These are phyloP conservation scores for Crossaster papposus DNA, from an alignment of 53 echinoderm and acorn worm genomes.

Conservation along the genomic window DNA sequence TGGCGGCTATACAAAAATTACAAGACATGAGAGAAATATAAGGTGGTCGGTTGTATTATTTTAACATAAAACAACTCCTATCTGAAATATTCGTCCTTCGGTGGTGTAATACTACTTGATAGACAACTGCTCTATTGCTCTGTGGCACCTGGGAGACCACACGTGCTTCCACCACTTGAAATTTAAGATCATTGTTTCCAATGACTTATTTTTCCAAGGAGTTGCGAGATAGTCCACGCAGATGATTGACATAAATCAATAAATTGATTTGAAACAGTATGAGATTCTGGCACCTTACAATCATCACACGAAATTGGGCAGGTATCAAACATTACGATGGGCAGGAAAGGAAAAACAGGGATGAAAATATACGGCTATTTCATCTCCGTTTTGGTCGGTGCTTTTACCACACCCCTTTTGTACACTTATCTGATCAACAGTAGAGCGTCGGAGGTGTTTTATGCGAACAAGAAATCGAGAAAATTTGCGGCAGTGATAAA, in stretches of 20 bases:
- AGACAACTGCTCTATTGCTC: too few relatives aligned
- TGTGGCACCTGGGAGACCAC: neutral
- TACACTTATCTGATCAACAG: too few relatives aligned
- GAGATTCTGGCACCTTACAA: neutral
- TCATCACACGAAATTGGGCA: neutral
- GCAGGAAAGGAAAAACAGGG: neutral
- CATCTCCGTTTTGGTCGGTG: neutral
- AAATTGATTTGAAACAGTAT: neutral
- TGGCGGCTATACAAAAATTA: neutral
- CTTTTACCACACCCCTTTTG: too few relatives aligned
- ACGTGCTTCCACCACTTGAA: neutral
- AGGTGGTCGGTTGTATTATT: neutral
- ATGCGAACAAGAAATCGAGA: too few relatives aligned
- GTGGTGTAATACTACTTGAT: neutral
- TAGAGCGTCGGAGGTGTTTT: too few relatives aligned
- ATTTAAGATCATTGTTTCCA: neutral
- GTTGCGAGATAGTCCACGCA: neutral
- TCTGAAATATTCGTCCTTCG: neutral
- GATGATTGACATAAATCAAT: neutral
- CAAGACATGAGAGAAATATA: neutral
- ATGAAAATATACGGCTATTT: neutral
- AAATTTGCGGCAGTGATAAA: too few relatives aligned
- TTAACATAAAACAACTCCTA: neutral
- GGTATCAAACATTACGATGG: neutral
- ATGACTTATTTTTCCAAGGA: neutral